These are phyloP conservation scores for Cotesia congregata DNA, from an alignment of 2,888 invertebrate species.

Conservation along the genomic window DNA sequence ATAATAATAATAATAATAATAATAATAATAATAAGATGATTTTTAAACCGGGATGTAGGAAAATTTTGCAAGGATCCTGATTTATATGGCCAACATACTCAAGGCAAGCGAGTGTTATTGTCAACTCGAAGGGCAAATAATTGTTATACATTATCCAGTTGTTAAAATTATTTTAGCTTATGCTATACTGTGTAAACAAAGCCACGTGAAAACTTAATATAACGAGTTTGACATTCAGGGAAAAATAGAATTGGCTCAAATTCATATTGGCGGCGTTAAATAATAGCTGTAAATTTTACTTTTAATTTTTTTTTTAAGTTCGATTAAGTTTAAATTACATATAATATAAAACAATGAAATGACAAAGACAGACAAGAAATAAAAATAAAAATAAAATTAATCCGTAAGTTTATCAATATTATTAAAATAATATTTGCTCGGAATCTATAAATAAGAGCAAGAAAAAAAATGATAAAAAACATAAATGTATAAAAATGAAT, in stretches of 20 bases:
- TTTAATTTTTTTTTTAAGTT: too few relatives aligned
- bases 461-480: background rate
- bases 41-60: slow-evolving; percentile 10
- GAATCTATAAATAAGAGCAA: background rate
- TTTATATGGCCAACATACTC: slow-evolving; percentile 2
- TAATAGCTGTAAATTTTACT: background rate
- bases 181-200: background rate
- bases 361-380: background rate
- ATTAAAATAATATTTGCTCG: background rate
- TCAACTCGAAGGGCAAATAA: slow-evolving; percentile 5
- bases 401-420: background rate
- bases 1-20: background rate
- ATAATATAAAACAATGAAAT: too few relatives aligned
- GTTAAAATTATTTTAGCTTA: background rate
- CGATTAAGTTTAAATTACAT: too few relatives aligned
- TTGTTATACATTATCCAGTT: background rate
- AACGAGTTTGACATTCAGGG: background rate
- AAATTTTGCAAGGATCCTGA: slow-evolving; percentile 8
- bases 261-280: background rate
- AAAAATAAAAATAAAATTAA: background rate
- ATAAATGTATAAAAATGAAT: background rate
- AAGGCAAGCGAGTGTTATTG: background rate
- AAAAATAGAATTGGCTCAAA: background rate
- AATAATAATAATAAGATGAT: background rate
- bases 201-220: background rate